Evolutionary conservation across 2,888 invertebrate species (phyloP), one percentile per base, ranked within the genome.

Genomic region (Lathronympha strigana): DNA sequence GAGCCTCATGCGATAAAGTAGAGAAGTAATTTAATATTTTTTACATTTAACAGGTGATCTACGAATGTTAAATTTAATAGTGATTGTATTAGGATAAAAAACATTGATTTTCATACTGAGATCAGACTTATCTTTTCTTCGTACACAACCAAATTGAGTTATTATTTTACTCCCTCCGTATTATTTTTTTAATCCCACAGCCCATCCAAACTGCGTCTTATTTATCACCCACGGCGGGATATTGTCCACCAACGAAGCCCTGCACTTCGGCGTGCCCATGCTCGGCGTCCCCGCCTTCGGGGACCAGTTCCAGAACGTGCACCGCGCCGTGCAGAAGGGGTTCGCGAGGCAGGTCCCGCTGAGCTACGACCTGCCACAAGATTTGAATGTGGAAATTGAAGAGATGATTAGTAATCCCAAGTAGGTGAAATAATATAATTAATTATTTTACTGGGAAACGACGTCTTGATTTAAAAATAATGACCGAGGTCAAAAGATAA

Each of bases 211-310:
- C 63, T 84, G 83, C 64, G 43, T 80, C 0, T 73, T 88, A 0
- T 88, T 89, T 68, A 85, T 89, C 47, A 85, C 87, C 0, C 88
- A 89, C 33, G 88, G 89, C 1, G 89, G 89, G n/a, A 73, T 84
- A 0, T 73, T 88, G 0, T 89, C 88, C 0, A 81, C 77, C 0
- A 83, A 79, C 0, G 90, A 88, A 64, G 69, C 86, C 0, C 71
- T 87, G 5, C 76, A 86, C 63, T 84, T 73, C 31, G 88, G 81
- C 0, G 81, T 81, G 0, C 89, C 89, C 4, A 68, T 76, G 6
- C 76, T 80, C 1, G 79, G 76, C 0, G 70, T 81, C 0, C 80
- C 80, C 2, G 79, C 82, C 0, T 86, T 82, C 36, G 84, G 72
- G 8, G 89, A 89, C 61, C 89, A 90, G 71, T 83, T 79, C 58